These are phyloP conservation scores for Papilio gigon DNA, from an alignment of 2,888 invertebrate genomes.

Conservation along the genomic window DNA sequence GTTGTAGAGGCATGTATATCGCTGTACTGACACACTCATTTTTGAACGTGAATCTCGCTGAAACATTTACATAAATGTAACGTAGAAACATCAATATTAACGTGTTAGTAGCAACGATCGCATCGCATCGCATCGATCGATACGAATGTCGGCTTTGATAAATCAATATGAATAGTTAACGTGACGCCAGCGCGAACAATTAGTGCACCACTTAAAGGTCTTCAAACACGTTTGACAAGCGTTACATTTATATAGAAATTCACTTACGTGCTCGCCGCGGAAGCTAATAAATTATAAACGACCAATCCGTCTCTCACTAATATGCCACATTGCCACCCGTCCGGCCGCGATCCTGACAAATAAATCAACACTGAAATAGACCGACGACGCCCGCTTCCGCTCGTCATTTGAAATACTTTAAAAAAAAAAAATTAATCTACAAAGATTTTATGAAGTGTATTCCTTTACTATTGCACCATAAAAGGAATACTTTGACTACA, in stretches of 20 bases:
- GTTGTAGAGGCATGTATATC: slow-evolving; percentile 47
- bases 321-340: slow-evolving; percentile 70
- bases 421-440: slow-evolving; percentile 64
- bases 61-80: slow-evolving; percentile 14
- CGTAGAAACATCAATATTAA: slow-evolving; percentile 10
- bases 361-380: slow-evolving; percentile 79
- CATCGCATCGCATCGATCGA: slow-evolving; percentile 12
- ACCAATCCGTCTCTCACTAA: slow-evolving; percentile 69
- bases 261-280: slow-evolving; percentile 52
- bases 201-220: slow-evolving; percentile 48
- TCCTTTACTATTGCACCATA: slow-evolving; percentile 53
- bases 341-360: slow-evolving; percentile 62
- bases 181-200: slow-evolving; percentile 46
- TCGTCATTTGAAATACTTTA: slow-evolving; percentile 63
- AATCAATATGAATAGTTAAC: slow-evolving; percentile 46
- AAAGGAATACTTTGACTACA: slow-evolving; percentile 54
- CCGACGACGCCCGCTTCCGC: slow-evolving; percentile 67
- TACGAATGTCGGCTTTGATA: slow-evolving; percentile 37
- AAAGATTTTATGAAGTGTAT: slow-evolving; percentile 59
- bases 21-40: slow-evolving; percentile 22
- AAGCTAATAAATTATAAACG: slow-evolving; percentile 67
- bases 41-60: slow-evolving; percentile 8
- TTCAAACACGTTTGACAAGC: slow-evolving; percentile 54
- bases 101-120: slow-evolving; percentile 11
- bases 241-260: slow-evolving; percentile 52